phyloP scores from a whole-genome alignment of 2,797 vertebrate species.

The Tinamus major region DNA sequence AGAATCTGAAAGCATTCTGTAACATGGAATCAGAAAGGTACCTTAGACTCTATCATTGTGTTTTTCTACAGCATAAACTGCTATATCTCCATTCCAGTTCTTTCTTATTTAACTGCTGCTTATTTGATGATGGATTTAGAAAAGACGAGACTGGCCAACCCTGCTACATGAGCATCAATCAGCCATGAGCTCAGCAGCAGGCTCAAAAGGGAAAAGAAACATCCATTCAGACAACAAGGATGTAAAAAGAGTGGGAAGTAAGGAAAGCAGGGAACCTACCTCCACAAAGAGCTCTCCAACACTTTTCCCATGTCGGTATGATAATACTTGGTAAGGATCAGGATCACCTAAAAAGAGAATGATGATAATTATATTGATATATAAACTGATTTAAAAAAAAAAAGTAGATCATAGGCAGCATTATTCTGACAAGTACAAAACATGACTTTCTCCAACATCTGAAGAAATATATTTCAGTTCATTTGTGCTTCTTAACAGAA shows the following conservation, averaged over 20 bases:
- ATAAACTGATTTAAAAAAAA: neutral
- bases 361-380: neutral
- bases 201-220: neutral
- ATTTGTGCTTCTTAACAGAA: neutral
- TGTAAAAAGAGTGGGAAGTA: neutral
- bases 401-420: neutral
- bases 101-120: neutral
- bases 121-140: neutral
- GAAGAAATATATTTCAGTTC: neutral
- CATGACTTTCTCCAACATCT: neutral
- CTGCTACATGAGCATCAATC: neutral
- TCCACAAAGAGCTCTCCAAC: slow-evolving; percentile 97
- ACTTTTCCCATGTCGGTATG: slow-evolving; percentile 97
- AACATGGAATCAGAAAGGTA: neutral
- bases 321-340: slow-evolving; percentile 98
- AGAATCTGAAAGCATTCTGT: neutral
- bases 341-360: slow-evolving; percentile 88
- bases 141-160: neutral
- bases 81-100: neutral
- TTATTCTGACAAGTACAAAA: neutral
- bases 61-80: neutral
- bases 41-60: neutral
- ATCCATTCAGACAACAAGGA: neutral
- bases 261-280: slow-evolving; percentile 80
- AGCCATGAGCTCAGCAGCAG: neutral